phyloP scores from a whole-genome alignment of 2,797 vertebrate species.

The Garrulus glandarius region DNA sequence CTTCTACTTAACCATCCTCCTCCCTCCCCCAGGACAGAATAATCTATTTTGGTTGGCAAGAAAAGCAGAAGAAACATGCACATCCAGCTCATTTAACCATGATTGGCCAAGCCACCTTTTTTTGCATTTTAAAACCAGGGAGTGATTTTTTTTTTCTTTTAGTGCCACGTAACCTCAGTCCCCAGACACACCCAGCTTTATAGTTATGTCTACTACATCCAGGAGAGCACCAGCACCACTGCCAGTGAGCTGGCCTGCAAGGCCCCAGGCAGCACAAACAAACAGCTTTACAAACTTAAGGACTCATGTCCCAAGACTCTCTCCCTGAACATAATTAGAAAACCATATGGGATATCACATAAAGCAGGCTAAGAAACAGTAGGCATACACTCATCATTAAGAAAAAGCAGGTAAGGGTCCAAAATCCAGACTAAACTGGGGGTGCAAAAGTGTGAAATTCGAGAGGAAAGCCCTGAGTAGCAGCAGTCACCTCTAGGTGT shows the following conservation, averaged over 20 bases:
- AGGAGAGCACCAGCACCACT: background rate
- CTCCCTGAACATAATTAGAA: background rate
- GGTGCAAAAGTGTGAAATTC: background rate
- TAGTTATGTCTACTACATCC: background rate
- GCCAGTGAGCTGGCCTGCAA: background rate
- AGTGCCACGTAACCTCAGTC: fast-evolving
- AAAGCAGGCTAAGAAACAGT: background rate
- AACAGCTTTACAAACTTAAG: background rate
- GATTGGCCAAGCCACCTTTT: background rate
- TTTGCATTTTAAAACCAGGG: background rate
- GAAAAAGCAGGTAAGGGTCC: background rate
- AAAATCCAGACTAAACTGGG: background rate
- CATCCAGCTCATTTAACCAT: background rate
- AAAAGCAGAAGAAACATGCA: slow-evolving; percentile 22
- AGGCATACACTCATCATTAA: fast-evolving
- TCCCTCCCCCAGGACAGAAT: background rate
- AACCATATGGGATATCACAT: background rate
- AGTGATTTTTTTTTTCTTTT: background rate
- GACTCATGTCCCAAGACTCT: background rate
- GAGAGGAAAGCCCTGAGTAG: background rate
- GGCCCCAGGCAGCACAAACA: background rate
- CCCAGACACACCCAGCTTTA: background rate
- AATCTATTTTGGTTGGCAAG: slow-evolving; percentile 26
- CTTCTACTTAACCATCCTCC: background rate
- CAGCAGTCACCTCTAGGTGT: background rate